Conservation (phyloP, 2,797 vertebrate genomes). For the Hyperoplus immaculatus region DNA sequence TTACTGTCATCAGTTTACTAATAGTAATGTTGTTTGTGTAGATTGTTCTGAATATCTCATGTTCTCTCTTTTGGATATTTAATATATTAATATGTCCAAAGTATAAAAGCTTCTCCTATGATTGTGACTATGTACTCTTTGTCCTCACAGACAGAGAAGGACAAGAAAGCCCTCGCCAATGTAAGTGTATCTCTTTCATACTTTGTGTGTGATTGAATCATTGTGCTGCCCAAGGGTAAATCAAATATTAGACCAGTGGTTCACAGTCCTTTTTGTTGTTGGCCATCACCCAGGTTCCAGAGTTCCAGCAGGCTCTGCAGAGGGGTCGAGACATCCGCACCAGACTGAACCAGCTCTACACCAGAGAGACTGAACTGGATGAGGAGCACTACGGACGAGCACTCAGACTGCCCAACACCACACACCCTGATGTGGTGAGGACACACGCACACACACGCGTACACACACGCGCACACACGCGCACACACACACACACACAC, state of each 20-base stretch:
- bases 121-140: conserved; percentile 14
- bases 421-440: conserved; percentile 90
- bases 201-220: neutral
- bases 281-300: conserved; percentile 80
- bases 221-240: neutral
- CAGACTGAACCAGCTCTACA: conserved; percentile 80
- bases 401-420: conserved; percentile 89
- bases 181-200: conserved; percentile 76
- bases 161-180: conserved; percentile 74
- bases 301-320: conserved; percentile 78
- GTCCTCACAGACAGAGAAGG: conserved; percentile 72
- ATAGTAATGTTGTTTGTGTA: neutral
- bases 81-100: neutral
- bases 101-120: neutral
- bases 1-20: neutral
- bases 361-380: conserved; percentile 82
- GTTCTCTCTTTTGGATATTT: neutral
- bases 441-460: neutral
- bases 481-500: neutral
- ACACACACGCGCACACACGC: neutral
- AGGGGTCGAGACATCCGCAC: conserved; percentile 85
- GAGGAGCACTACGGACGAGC: conserved; percentile 86
- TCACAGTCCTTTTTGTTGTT: neutral
- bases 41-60: neutral
- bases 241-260: neutral